A percentile compares a stretch with the other conserved stretches of the same genome.
Evolutionary conservation across 2,113 vertebrate genomes (phyloP).

Genomic region (Coptodon bakossiorum): DNA sequence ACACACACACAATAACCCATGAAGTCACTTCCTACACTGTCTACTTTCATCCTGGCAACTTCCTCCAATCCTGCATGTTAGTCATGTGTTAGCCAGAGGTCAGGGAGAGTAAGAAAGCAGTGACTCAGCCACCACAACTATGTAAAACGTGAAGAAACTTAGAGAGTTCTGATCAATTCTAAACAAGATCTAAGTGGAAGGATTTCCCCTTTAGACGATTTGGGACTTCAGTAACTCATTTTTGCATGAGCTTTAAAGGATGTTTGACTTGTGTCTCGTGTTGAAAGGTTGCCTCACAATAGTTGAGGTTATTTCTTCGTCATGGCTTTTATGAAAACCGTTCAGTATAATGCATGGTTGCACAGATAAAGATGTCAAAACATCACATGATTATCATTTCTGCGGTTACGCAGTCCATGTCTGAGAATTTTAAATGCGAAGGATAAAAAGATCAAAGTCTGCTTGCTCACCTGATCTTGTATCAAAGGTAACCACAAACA

Average conservation of each 20-base stretch:
- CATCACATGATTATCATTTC: neutral
- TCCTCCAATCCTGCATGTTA: constrained; percentile 1
- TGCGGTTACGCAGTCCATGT: neutral
- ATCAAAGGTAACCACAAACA: constrained; percentile 95
- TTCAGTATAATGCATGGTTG: neutral
- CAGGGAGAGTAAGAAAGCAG: neutral
- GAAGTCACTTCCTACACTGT: neutral
- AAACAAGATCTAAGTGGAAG: neutral
- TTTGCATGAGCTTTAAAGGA: neutral
- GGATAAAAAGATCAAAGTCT: neutral
- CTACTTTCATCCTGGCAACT: constrained; percentile 29
- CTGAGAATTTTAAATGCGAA: neutral
- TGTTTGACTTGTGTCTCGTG: neutral
- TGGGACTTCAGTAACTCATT: too few relatives aligned
- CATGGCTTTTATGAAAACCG: neutral
- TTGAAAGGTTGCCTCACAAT: neutral
- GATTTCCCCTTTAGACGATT: neutral
- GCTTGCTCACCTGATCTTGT: constrained; percentile 81
- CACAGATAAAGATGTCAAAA: neutral
- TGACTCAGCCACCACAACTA: constrained; percentile 15
- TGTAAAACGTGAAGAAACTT: neutral
- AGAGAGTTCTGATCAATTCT: neutral
- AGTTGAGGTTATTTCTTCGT: neutral
- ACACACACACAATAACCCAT: neutral
- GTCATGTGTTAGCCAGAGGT: neutral